Conservation (phyloP, 2,888 invertebrate genomes). For the Tuta absoluta region DNA sequence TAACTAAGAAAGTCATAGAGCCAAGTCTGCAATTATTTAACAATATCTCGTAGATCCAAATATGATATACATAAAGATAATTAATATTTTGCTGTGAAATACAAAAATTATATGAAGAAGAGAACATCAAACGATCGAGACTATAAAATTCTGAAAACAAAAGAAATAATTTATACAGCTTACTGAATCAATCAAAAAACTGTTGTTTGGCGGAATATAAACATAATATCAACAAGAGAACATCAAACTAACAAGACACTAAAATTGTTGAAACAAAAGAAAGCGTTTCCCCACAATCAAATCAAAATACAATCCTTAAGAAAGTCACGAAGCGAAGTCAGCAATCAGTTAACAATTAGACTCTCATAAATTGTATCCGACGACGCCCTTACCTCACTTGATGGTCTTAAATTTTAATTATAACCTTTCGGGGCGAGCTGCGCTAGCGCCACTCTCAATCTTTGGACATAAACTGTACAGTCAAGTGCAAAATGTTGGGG, state of each 20-base stretch:
- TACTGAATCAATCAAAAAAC: too few relatives aligned
- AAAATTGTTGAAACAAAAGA: slow-evolving; percentile 3
- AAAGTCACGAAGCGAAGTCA: slow-evolving; percentile 11
- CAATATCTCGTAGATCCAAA: too few relatives aligned
- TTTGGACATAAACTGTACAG: slow-evolving; percentile 18
- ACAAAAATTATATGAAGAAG: too few relatives aligned
- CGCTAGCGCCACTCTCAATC: slow-evolving; percentile 20
- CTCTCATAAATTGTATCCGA: slow-evolving; percentile 16
- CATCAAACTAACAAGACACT: not conserved
- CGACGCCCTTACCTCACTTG: slow-evolving; percentile 15
- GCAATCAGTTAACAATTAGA: slow-evolving; percentile 19
- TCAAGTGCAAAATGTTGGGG: not conserved
- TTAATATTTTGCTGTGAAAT: too few relatives aligned
- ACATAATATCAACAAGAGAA: not conserved
- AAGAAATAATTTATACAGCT: too few relatives aligned
- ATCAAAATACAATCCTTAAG: not conserved
- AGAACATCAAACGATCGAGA: too few relatives aligned
- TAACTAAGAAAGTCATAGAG: too few relatives aligned
- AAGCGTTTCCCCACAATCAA: not conserved
- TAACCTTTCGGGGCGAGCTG: slow-evolving; percentile 3
- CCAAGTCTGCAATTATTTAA: too few relatives aligned
- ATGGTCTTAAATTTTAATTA: slow-evolving; percentile 22
- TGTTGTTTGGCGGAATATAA: too few relatives aligned
- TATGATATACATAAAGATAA: too few relatives aligned
- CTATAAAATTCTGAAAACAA: too few relatives aligned